Percentiles rank a stretch among this genome's conserved stretches.
Evolutionary conservation across 2,888 invertebrate species (phyloP).

Genomic region (Apotomis betuletana): DNA sequence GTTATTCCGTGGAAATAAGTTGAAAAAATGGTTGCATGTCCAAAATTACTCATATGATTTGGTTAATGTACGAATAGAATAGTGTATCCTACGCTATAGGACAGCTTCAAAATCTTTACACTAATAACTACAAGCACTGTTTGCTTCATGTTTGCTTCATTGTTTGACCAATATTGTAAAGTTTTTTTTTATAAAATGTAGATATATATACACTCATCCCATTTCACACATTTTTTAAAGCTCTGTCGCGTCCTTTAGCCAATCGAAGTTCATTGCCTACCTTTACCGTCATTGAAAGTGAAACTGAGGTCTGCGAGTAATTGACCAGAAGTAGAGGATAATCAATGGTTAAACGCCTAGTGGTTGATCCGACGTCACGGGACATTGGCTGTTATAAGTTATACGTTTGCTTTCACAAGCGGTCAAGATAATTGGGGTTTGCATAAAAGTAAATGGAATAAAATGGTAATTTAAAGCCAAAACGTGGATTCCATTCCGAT

Average conservation of each 20-base stretch:
- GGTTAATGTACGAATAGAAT: no score
- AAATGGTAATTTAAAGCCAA: slow-evolving; percentile 30
- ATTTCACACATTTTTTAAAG: neutral
- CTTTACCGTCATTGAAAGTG: slow-evolving; percentile 30
- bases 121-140: neutral
- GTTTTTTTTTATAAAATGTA: no score
- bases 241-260: no score
- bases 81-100: neutral
- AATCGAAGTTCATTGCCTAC: neutral
- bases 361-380: slow-evolving; percentile 33
- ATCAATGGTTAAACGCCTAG: slow-evolving; percentile 33
- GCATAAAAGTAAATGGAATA: slow-evolving; percentile 27
- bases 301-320: slow-evolving; percentile 20
- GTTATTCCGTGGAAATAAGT: no score
- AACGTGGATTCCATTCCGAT: slow-evolving; percentile 13
- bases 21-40: no score
- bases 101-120: neutral
- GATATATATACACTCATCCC: no score
- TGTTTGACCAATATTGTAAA: no score
- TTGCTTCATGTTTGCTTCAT: neutral
- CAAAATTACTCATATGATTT: no score
- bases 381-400: slow-evolving; percentile 33
- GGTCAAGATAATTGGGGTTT: slow-evolving; percentile 36
- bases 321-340: slow-evolving; percentile 31
- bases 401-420: slow-evolving; percentile 35